Conservation (phyloP, 2,113 vertebrate species). For the Hypanus sabinus region DNA sequence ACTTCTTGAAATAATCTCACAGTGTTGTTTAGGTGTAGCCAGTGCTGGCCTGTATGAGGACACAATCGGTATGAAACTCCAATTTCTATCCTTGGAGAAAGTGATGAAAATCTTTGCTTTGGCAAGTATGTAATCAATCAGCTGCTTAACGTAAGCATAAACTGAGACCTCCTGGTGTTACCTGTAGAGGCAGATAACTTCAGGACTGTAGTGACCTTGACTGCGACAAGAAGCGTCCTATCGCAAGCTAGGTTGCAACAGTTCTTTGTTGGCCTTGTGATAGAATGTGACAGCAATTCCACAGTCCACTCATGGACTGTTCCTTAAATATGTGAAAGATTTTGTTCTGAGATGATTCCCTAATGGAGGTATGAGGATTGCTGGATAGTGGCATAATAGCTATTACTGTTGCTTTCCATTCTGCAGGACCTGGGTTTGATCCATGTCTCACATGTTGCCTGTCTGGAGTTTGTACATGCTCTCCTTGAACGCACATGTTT, state of each 20-base stretch:
- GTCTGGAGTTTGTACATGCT: too few species aligned
- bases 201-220: background rate
- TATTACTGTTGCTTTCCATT: too few species aligned
- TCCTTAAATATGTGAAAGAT: background rate
- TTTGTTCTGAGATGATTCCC: background rate
- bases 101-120: background rate
- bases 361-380: background rate
- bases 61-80: background rate
- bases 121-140: background rate
- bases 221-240: background rate
- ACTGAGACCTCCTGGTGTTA: background rate
- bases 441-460: too few species aligned
- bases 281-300: background rate
- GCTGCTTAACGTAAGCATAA: background rate
- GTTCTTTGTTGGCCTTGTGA: background rate
- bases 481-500: too few species aligned
- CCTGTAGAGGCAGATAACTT: background rate
- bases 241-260: background rate
- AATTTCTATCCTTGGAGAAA: background rate
- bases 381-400: too few species aligned
- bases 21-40: background rate
- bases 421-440: too few species aligned
- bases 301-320: background rate
- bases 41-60: background rate
- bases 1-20: background rate